These are phyloP conservation scores for rabbit (Oryctolagus cuniculus) DNA, from an alignment of 2,113 vertebrate species.

Conservation along the genomic window DNA sequence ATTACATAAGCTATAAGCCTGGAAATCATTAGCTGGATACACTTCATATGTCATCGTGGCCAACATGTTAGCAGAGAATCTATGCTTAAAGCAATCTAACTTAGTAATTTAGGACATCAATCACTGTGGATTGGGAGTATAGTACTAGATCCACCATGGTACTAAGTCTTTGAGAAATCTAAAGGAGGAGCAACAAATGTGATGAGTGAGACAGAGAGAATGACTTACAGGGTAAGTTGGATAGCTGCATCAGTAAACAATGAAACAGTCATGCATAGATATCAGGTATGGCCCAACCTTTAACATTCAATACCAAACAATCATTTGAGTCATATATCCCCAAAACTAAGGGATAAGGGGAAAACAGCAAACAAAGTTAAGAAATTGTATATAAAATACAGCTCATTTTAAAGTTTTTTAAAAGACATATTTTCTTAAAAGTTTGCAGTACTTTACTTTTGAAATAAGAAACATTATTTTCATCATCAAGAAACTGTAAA, in stretches of 20 bases:
- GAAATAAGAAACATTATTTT: slow-evolving; percentile 2
- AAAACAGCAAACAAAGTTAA: neutral
- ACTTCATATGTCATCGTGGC: neutral
- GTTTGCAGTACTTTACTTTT: neutral
- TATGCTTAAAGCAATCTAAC: neutral
- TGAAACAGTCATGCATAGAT: neutral
- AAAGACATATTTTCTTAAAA: neutral
- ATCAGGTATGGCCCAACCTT: neutral
- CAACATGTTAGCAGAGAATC: slow-evolving; percentile 9
- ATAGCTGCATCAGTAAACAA: neutral
- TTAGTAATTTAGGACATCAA: slow-evolving; percentile 18
- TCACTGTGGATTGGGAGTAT: neutral
- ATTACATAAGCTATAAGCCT: neutral
- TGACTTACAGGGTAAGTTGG: too few relatives aligned
- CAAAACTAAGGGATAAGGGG: neutral
- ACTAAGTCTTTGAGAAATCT: slow-evolving; percentile 41
- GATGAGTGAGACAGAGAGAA: neutral
- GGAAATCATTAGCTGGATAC: neutral
- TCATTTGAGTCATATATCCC: neutral
- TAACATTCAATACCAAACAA: neutral
- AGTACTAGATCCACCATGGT: neutral
- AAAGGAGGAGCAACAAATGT: slow-evolving; percentile 8
- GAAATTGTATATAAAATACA: neutral
- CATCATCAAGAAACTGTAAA: neutral
- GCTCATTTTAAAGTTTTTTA: neutral